These are phyloP conservation scores for Jordanella pulchra DNA, from an alignment of 2,797 vertebrate genomes.

Conservation along the genomic window DNA sequence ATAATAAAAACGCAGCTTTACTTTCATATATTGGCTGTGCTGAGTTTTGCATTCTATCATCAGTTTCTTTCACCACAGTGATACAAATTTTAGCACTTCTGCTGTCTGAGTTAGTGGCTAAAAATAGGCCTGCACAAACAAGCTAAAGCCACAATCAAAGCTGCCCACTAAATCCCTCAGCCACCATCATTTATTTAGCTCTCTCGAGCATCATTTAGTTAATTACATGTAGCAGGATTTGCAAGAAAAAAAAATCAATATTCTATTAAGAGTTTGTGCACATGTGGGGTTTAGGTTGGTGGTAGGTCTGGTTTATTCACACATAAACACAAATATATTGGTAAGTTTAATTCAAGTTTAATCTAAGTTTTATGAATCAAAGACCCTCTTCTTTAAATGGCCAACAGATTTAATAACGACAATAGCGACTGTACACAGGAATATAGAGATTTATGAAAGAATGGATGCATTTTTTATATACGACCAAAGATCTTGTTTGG, in stretches of 20 bases:
- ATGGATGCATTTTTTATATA: no score
- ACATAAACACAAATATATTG: background rate
- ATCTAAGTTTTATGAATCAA: background rate
- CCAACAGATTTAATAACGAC: no score
- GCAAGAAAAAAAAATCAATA: background rate
- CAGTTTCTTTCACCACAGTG: conserved; percentile 35
- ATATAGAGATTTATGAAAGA: no score
- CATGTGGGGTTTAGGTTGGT: background rate
- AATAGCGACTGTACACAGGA: no score
- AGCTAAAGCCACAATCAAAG: conserved; percentile 30
- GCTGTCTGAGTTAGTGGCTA: conserved; percentile 39
- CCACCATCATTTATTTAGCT: background rate
- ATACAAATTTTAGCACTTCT: conserved; percentile 42
- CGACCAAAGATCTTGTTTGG: no score
- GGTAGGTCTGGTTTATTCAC: background rate
- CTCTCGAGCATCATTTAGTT: background rate
- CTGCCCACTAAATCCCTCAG: conserved; percentile 21
- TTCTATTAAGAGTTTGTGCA: background rate
- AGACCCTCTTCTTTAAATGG: no score
- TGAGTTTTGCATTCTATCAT: conserved; percentile 55
- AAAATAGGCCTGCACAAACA: conserved; percentile 53
- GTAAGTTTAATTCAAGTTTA: no score
- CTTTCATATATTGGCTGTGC: conserved; percentile 28
- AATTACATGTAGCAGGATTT: background rate
- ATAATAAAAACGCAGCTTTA: conserved; percentile 12